phyloP scores from a whole-genome alignment of 2,113 vertebrate species.

The Tringa solitaria region DNA sequence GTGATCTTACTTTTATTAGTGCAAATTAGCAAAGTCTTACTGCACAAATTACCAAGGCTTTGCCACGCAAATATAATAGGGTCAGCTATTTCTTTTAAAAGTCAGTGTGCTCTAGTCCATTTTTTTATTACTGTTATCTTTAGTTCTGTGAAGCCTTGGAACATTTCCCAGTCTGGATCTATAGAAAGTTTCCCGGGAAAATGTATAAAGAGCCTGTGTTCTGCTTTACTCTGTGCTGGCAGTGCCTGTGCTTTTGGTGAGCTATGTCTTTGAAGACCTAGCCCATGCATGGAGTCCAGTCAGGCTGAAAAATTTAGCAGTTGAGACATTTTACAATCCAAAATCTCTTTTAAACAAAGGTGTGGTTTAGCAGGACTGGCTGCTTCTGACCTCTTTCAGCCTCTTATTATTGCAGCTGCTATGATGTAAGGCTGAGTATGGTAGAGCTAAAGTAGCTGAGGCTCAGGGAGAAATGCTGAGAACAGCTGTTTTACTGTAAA shows the following conservation, averaged over 20 bases:
- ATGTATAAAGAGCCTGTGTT: slow-evolving; percentile 70
- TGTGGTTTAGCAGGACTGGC: slow-evolving; percentile 49
- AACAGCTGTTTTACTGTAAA: slow-evolving; percentile 72
- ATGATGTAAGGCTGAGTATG: slow-evolving; percentile 42
- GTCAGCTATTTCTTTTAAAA: slow-evolving; percentile 43
- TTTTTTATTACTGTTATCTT: slow-evolving; percentile 68
- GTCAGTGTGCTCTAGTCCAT: slow-evolving; percentile 36
- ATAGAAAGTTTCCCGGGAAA: slow-evolving; percentile 74
- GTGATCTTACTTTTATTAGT: background rate
- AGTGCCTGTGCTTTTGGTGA: slow-evolving; percentile 51
- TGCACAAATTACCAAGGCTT: slow-evolving; percentile 9
- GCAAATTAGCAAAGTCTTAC: slow-evolving; percentile 18
- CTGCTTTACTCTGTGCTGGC: slow-evolving; percentile 34
- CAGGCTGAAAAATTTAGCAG: slow-evolving; percentile 37
- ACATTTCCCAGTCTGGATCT: slow-evolving; percentile 71
- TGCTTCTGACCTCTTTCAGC: slow-evolving; percentile 37
- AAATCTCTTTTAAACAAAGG: slow-evolving; percentile 58
- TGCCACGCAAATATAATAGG: background rate
- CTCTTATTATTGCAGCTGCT: slow-evolving; percentile 58
- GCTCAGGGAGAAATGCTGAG: slow-evolving; percentile 48
- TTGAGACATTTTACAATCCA: slow-evolving; percentile 38
- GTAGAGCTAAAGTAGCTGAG: slow-evolving; percentile 18
- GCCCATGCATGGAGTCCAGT: slow-evolving; percentile 46
- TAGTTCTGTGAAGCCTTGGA: slow-evolving; percentile 70
- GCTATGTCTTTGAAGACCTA: slow-evolving; percentile 38